phyloP scores from a whole-genome alignment of 2,888 invertebrate species.

The Gerris lacustris region DNA sequence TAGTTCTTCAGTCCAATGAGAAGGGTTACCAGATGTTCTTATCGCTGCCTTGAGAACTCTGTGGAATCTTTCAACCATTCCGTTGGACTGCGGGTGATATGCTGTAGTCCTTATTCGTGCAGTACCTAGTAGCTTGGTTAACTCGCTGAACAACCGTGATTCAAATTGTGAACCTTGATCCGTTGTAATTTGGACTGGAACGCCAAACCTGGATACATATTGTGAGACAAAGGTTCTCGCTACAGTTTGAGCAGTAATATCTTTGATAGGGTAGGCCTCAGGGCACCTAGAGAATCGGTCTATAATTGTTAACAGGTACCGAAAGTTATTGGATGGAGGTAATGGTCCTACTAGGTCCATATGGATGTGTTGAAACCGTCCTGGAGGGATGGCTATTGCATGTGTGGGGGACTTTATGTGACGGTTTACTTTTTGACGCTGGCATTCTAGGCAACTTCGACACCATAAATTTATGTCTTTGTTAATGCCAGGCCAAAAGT shows the following conservation, averaged over 20 bases:
- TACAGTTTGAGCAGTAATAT: slow-evolving; percentile 36
- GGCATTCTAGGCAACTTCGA: slow-evolving; percentile 35
- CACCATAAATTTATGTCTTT: slow-evolving; percentile 34
- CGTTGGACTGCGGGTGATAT: slow-evolving; percentile 16
- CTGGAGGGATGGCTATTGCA: slow-evolving; percentile 28
- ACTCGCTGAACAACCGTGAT: slow-evolving; percentile 31
- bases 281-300: slow-evolving; percentile 36
- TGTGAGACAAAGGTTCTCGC: slow-evolving; percentile 33
- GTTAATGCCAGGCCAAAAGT: slow-evolving; percentile 36
- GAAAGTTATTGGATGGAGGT: slow-evolving; percentile 19
- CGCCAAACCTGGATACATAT: slow-evolving; percentile 38
- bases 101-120: slow-evolving; percentile 13
- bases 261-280: slow-evolving; percentile 34
- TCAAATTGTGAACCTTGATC: slow-evolving; percentile 37
- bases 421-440: slow-evolving; percentile 33
- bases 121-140: slow-evolving; percentile 11
- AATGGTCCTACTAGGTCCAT: slow-evolving; percentile 30
- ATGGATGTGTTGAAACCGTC: too few species aligned
- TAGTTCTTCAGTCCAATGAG: slow-evolving; percentile 13
- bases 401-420: slow-evolving; percentile 32
- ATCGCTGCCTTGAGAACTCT: slow-evolving; percentile 19
- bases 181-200: slow-evolving; percentile 34
- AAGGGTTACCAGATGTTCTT: background rate
- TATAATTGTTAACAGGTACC: slow-evolving; percentile 35
- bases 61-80: slow-evolving; percentile 19